Conservation (phyloP, 2,888 invertebrate genomes). For the Chrysopilus asiliformis region DNA sequence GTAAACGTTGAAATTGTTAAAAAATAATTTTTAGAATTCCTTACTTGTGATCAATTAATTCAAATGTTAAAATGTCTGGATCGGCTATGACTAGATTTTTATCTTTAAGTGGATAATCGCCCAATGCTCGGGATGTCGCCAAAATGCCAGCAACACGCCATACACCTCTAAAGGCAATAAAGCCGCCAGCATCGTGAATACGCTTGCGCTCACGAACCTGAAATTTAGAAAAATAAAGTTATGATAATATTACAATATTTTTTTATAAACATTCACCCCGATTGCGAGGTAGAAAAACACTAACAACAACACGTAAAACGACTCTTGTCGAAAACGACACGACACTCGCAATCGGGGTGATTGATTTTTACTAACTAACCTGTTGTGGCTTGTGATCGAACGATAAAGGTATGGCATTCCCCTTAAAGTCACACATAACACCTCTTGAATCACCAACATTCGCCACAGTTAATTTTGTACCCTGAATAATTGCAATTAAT, state of each 20-base stretch:
- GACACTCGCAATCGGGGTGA: too few relatives aligned
- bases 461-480: constrained; percentile 71
- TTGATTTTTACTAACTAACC: constrained; percentile 41
- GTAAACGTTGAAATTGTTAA: background rate
- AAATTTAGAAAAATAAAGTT: too few relatives aligned
- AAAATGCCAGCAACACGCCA: constrained; percentile 93
- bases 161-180: constrained; percentile 88
- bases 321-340: background rate
- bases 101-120: constrained; percentile 90
- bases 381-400: constrained; percentile 96
- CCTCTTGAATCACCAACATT: constrained; percentile 96
- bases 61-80: constrained; percentile 87
- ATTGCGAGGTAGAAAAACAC: too few relatives aligned
- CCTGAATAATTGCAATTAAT: constrained; percentile 75
- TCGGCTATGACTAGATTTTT: constrained; percentile 88
- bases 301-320: too few relatives aligned
- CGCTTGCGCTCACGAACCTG: constrained; percentile 78
- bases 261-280: too few relatives aligned
- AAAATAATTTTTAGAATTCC: constrained; percentile 12
- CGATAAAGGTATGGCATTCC: constrained; percentile 81
- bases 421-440: constrained; percentile 84
- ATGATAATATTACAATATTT: too few relatives aligned
- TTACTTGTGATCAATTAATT: constrained; percentile 64
- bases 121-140: constrained; percentile 87
- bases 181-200: constrained; percentile 90